Percentiles rank a stretch among this genome's conserved stretches.
Conservation (phyloP, 2,797 vertebrate species). For the Poeciliopsis paucimaculata region DNA sequence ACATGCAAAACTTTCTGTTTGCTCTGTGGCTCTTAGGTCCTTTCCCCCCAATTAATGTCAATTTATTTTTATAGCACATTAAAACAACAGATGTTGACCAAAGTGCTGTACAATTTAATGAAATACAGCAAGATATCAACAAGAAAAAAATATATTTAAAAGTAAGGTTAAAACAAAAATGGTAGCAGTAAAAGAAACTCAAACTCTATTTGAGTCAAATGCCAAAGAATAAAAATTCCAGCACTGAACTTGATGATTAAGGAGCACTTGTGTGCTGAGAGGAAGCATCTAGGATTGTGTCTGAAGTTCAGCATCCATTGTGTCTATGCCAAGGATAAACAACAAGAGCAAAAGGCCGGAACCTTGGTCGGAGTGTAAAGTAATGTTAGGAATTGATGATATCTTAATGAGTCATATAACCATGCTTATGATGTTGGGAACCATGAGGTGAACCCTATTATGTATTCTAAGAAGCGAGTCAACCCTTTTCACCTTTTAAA, state of each 20-base stretch:
- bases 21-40: neutral
- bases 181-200: no score
- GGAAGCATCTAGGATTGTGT: neutral
- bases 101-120: no score
- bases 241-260: neutral
- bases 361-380: neutral
- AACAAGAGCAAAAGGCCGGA: neutral
- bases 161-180: no score
- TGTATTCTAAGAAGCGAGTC: neutral
- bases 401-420: neutral
- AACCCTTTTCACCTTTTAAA: neutral
- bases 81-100: no score
- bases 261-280: neutral
- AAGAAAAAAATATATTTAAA: no score
- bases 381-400: neutral
- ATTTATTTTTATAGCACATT: no score
- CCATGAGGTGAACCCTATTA: neutral
- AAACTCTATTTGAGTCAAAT: no score
- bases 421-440: neutral
- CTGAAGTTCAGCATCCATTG: neutral
- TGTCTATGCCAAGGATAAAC: neutral
- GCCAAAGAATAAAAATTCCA: neutral
- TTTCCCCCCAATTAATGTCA: neutral
- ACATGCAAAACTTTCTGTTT: neutral
- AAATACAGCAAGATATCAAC: no score